Percentiles rank a stretch among this genome's conserved stretches.
phyloP scores from a whole-genome alignment of 2,797 vertebrate genomes.

The Ceyx erithaca region DNA sequence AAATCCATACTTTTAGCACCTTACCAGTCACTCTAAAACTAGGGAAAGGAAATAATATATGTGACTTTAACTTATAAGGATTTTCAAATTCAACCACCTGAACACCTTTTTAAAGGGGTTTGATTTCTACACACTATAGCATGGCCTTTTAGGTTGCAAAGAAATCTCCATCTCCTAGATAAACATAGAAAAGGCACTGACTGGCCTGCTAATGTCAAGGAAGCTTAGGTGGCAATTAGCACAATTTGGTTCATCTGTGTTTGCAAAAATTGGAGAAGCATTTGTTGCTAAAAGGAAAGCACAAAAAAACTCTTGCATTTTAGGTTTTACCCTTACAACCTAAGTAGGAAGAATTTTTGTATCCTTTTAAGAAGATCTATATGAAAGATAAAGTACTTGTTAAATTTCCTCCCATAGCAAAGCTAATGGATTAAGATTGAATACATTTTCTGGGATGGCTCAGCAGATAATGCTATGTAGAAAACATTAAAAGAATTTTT shows the following conservation, averaged over 20 bases:
- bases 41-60: neutral
- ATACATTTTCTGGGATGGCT: slow-evolving; percentile 33
- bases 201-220: neutral
- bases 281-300: neutral
- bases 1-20: neutral
- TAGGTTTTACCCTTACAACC: neutral
- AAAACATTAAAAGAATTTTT: slow-evolving; percentile 28
- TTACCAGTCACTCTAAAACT: neutral
- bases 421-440: slow-evolving; percentile 30
- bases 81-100: neutral
- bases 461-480: slow-evolving; percentile 29
- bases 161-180: neutral
- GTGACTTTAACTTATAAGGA: neutral
- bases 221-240: neutral
- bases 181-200: neutral
- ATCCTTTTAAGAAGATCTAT: slow-evolving; percentile 8
- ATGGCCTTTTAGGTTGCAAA: neutral
- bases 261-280: neutral
- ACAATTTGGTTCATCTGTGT: neutral
- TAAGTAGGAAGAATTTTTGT: neutral
- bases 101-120: neutral
- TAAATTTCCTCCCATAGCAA: neutral
- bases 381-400: slow-evolving; percentile 18
- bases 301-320: neutral
- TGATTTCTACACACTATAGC: neutral